Evolutionary conservation across 2,888 invertebrate species (phyloP).

Genomic region (Xylota segnis): DNA sequence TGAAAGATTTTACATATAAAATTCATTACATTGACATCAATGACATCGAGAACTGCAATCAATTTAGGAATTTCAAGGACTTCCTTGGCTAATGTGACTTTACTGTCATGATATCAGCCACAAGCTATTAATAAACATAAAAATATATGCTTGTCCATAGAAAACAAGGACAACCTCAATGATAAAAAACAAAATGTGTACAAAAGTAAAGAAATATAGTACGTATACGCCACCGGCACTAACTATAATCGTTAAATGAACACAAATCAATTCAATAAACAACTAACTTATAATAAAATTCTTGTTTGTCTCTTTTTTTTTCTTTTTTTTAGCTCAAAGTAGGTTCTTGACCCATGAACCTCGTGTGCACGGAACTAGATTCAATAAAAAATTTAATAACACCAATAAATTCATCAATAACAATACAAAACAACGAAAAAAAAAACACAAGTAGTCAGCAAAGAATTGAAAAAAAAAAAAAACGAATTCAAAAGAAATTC

Average conservation of each 20-base stretch:
- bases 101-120: too few species aligned
- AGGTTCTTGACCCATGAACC: background rate
- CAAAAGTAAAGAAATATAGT: conserved; percentile 8
- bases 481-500: conserved; percentile 7
- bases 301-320: background rate
- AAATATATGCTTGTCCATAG: too few species aligned
- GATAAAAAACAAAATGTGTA: background rate
- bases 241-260: background rate
- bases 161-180: background rate
- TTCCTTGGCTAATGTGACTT: too few species aligned
- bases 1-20: too few species aligned
- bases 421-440: background rate
- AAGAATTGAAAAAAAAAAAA: too few species aligned
- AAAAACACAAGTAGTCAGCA: too few species aligned
- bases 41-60: too few species aligned
- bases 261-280: background rate
- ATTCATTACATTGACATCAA: too few species aligned
- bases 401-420: conserved; percentile 3
- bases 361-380: background rate
- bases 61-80: too few species aligned
- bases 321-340: too few species aligned
- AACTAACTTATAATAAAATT: background rate
- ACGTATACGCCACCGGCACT: conserved; percentile 16
- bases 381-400: conserved; percentile 11
- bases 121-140: too few species aligned